These are phyloP conservation scores for Numenius phaeopus DNA, from an alignment of 2,797 vertebrate species.

Conservation along the genomic window DNA sequence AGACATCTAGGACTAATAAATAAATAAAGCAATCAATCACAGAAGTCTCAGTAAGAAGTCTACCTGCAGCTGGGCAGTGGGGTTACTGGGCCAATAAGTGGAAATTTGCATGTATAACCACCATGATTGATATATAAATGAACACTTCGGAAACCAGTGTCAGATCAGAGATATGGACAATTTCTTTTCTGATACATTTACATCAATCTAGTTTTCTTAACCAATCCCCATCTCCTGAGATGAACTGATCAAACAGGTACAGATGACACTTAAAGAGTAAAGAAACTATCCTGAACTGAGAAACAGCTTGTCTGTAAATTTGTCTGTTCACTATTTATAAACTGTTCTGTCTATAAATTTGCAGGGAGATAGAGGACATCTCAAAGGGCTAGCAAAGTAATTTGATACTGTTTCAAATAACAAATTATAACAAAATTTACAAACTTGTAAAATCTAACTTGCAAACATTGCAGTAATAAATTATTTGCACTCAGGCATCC, in stretches of 20 bases:
- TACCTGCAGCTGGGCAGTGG: background rate
- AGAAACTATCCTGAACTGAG: background rate
- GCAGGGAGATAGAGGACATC: background rate
- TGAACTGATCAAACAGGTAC: background rate
- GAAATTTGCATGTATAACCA: background rate
- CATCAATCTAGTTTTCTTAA: background rate
- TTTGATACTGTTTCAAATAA: background rate
- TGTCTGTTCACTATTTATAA: background rate
- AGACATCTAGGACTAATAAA: background rate
- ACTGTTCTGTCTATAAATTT: background rate
- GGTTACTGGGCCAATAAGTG: background rate
- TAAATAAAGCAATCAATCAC: background rate
- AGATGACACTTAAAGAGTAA: background rate
- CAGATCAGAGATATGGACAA: accelerated
- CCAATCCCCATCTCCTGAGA: background rate
- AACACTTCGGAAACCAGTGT: background rate
- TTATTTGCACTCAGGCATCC: background rate
- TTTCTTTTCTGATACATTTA: background rate
- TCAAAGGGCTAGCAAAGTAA: background rate
- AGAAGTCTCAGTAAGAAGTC: background rate
- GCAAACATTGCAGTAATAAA: background rate
- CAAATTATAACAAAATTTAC: background rate
- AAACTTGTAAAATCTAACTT: background rate
- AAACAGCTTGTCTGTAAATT: background rate
- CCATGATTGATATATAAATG: background rate